Evolutionary conservation across 1,140 invertebrate species (phyloP).

Genomic region (Myzus persicae): DNA sequence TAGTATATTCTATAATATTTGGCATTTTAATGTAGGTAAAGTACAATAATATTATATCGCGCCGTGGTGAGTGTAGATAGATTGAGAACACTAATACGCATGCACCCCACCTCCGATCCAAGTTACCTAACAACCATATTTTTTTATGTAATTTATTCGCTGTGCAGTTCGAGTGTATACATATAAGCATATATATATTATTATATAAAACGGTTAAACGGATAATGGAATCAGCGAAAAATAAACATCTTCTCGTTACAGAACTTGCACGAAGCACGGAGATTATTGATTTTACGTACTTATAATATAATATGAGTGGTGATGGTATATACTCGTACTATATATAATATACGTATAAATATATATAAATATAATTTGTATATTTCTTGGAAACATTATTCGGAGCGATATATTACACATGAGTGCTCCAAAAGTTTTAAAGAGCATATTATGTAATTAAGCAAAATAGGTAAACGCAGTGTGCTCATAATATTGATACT

Average conservation of each 20-base stretch:
- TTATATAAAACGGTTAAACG: not conserved
- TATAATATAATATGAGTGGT: not conserved
- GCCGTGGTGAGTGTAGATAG: no score
- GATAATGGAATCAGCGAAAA: not conserved
- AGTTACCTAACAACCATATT: not conserved
- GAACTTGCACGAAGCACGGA: not conserved
- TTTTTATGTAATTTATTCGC: not conserved
- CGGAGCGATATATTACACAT: not conserved
- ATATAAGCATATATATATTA: not conserved
- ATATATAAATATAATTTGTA: not conserved
- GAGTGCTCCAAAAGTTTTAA: not conserved
- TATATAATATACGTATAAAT: not conserved
- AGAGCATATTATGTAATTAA: not conserved
- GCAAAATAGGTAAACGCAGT: not conserved
- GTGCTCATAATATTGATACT: not conserved
- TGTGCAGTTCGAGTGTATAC: not conserved
- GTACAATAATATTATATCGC: no score
- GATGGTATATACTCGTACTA: not conserved
- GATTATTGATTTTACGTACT: not conserved
- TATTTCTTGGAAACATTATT: not conserved
- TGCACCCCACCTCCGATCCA: not conserved
- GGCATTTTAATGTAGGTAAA: no score
- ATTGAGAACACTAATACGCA: no score
- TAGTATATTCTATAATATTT: not conserved
- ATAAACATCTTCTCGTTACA: not conserved